Evolutionary conservation across 2,113 vertebrate species (phyloP).

Genomic region (Arothron firmamentum): DNA sequence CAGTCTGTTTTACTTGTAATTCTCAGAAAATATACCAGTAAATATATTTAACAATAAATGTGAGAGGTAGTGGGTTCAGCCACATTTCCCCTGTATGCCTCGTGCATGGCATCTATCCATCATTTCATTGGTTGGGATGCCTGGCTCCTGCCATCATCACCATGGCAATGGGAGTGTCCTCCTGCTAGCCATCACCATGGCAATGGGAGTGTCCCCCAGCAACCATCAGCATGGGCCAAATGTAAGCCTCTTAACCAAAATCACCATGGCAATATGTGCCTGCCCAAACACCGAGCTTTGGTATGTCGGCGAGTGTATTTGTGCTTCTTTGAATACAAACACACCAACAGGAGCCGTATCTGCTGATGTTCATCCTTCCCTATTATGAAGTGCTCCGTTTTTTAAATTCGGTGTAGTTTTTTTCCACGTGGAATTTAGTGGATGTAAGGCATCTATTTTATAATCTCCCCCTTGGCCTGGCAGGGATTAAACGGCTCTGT

Average conservation of each 20-base stretch:
- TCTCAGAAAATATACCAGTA: background rate
- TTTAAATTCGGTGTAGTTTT: no score
- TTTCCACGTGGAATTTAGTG: no score
- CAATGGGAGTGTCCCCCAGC: slow-evolving; percentile 75
- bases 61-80: slow-evolving; percentile 54
- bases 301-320: slow-evolving; percentile 21
- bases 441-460: no score
- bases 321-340: no score
- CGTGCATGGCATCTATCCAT: slow-evolving; percentile 72
- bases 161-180: slow-evolving; percentile 75
- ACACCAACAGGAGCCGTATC: slow-evolving; percentile 27
- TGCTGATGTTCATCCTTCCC: background rate
- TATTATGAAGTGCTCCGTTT: no score
- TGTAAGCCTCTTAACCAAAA: slow-evolving; percentile 75
- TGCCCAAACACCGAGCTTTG: slow-evolving; percentile 39
- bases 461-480: slow-evolving; percentile 21
- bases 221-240: slow-evolving; percentile 70
- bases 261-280: slow-evolving; percentile 69
- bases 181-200: slow-evolving; percentile 73
- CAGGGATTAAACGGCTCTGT: slow-evolving; percentile 48
- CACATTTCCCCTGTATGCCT: slow-evolving; percentile 57
- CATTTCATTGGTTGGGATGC: slow-evolving; percentile 73
- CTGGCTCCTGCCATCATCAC: slow-evolving; percentile 70
- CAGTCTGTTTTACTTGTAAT: slow-evolving; percentile 33
- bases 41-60: slow-evolving; percentile 38